Evolutionary conservation across 2,888 invertebrate genomes (phyloP).

Genomic region (Deroplatys truncata): DNA sequence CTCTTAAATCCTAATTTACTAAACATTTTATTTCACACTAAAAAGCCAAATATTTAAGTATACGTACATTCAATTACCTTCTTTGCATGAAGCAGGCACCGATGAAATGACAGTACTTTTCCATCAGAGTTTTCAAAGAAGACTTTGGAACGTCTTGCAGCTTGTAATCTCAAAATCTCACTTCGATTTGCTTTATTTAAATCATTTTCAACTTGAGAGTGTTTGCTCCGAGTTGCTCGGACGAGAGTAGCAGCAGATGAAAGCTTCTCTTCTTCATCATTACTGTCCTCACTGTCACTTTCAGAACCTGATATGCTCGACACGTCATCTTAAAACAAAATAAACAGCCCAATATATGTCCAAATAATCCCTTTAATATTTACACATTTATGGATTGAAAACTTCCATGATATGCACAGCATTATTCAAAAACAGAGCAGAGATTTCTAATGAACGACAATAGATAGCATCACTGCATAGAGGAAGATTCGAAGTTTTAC

Average conservation of each 20-base stretch:
- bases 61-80: constrained; percentile 50
- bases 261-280: constrained; percentile 36
- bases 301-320: constrained; percentile 66
- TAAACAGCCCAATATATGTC: background rate
- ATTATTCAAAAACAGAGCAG: too few relatives aligned
- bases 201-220: background rate
- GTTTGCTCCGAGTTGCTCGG: background rate
- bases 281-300: constrained; percentile 46
- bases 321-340: constrained; percentile 50
- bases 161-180: background rate
- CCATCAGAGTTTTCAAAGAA: constrained; percentile 66
- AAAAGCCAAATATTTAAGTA: background rate
- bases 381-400: too few relatives aligned
- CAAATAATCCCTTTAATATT: too few relatives aligned
- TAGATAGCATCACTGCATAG: too few relatives aligned
- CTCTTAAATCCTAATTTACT: too few relatives aligned
- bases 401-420: too few relatives aligned
- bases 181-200: background rate
- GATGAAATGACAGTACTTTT: constrained; percentile 68
- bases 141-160: constrained; percentile 63
- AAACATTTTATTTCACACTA: background rate
- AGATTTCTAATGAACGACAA: too few relatives aligned
- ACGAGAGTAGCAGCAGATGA: background rate
- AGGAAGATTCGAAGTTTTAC: too few relatives aligned
- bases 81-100: constrained; percentile 67